Conservation (phyloP, 2,113 vertebrate species). For the Rhinoptilus africanus region DNA sequence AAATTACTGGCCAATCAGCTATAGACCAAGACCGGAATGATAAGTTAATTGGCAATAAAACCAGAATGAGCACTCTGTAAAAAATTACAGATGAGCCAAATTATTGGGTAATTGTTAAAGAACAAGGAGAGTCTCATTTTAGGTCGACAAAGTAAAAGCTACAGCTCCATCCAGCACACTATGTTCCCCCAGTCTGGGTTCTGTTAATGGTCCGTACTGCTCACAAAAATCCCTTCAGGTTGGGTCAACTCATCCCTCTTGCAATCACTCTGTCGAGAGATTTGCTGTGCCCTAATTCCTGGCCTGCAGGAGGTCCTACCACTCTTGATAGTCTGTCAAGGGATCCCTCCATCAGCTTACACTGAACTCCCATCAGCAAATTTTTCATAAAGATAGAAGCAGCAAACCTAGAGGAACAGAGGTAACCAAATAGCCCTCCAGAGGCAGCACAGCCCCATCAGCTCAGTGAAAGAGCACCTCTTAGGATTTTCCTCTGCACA, state of each 20-base stretch:
- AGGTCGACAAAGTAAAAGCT: neutral
- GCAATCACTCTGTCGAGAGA: neutral
- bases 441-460: neutral
- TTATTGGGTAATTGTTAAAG: neutral
- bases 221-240: neutral
- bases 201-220: neutral
- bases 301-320: neutral
- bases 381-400: neutral
- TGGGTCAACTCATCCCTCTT: neutral
- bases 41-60: constrained; percentile 26
- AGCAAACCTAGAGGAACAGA: neutral
- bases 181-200: neutral
- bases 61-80: neutral
- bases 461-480: neutral
- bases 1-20: constrained; percentile 16
- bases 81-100: neutral
- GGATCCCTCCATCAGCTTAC: neutral
- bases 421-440: neutral
- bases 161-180: neutral
- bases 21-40: neutral
- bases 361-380: neutral
- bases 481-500: neutral
- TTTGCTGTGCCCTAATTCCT: neutral
- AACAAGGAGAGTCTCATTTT: neutral
- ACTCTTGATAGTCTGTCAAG: neutral